Evolutionary conservation across 2,113 vertebrate genomes (phyloP), one percentile per base, ranked within the genome.

Genomic region (Boleophthalmus pectinirostris): DNA sequence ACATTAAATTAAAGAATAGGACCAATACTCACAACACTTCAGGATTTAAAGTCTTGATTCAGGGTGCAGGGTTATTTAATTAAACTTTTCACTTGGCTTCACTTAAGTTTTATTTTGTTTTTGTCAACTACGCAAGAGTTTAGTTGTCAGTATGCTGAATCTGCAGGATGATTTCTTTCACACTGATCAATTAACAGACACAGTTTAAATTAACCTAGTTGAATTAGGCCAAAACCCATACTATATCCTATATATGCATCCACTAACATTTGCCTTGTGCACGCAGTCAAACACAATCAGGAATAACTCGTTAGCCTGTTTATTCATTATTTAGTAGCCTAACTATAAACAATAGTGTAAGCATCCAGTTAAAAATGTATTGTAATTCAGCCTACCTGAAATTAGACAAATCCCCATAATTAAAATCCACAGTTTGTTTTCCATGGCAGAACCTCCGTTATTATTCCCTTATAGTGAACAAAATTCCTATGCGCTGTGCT

Each of bases 401-500:
- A 88, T 69, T 69, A 88, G 2, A 70, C 79, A 90, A 70, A 67
- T 71, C 72, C 86, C 85, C 65, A 91, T 86, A 66, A 91, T 73
- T 80, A 91, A 85, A 82, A 87, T 87, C 88, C 88, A 82, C 56
- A 89, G 38, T 25, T 68, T 51, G 71, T 72, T 79, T 76, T 86
- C 91, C 91, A 92, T 92, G 77, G 46, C 89, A 81, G 58, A 57
- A 71, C 71, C 80, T 46, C 53, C 69, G 58, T 68, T 81, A 75
- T 88, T 86, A 89, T 88, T 64, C 87, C 10, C 80, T 66, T 63
- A 11, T 35, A 84, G 79, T 80, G 10, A 79, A 29, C 61, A 80
- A 53, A 78, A 82, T 66, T 87, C 86, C 81, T 75, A 66, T 66
- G 60, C 29, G n/a, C 35, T 68, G 65, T 77, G 75, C 53, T 57